Conservation (phyloP, 2,113 vertebrate species). For the Sylvilagus bachmani region DNA sequence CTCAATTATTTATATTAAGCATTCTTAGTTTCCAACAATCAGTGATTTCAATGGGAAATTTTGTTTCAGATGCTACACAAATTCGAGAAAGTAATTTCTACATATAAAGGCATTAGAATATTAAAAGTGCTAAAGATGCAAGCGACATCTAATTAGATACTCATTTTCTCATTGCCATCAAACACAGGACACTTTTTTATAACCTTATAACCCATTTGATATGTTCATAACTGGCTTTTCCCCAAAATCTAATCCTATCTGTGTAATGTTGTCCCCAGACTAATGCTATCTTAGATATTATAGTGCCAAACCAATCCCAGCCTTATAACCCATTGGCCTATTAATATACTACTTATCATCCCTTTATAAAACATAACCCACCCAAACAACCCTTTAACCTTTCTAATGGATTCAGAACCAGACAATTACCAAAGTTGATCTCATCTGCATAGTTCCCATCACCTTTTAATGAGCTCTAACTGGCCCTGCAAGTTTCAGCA, state of each 20-base stretch:
- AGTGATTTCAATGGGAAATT: neutral
- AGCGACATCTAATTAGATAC: constrained; percentile 56
- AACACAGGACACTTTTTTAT: constrained; percentile 43
- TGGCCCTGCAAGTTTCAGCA: constrained; percentile 79
- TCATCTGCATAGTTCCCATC: constrained; percentile 78
- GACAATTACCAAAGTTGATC: constrained; percentile 80
- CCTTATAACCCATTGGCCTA: constrained; percentile 74
- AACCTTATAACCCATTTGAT: constrained; percentile 53
- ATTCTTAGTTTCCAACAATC: neutral
- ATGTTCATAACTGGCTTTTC: constrained; percentile 59
- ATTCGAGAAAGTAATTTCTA: neutral
- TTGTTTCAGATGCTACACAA: neutral
- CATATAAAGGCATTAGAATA: neutral
- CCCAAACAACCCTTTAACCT: constrained; percentile 80
- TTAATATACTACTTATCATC: constrained; percentile 79
- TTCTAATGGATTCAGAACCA: constrained; percentile 81
- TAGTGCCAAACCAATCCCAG: constrained; percentile 46
- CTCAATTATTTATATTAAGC: neutral
- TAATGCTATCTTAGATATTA: constrained; percentile 59
- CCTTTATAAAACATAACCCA: constrained; percentile 76
- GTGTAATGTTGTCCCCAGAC: constrained; percentile 36
- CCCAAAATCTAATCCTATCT: constrained; percentile 61
- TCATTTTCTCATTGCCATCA: constrained; percentile 63
- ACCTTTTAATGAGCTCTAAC: constrained; percentile 83
- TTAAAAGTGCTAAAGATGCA: neutral